Evolutionary conservation across 2,888 invertebrate species (phyloP).

Genomic region (Sinelater perroti): DNA sequence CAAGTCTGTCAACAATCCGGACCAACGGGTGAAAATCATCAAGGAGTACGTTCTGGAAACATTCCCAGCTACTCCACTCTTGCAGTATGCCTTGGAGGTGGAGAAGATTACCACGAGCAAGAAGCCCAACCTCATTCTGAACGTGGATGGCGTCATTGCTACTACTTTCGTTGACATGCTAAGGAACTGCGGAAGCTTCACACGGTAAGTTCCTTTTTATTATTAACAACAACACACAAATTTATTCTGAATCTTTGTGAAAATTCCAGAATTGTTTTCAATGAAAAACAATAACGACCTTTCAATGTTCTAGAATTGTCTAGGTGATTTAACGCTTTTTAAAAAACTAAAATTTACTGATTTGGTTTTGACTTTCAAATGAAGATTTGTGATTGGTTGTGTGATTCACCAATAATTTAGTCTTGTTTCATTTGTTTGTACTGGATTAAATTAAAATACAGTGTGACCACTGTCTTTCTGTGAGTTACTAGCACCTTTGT

Average conservation of each 20-base stretch:
- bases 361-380: no score
- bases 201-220: slow-evolving; percentile 67
- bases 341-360: no score
- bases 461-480: no score
- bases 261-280: slow-evolving; percentile 22
- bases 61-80: slow-evolving; percentile 93
- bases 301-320: no score
- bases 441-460: no score
- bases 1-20: slow-evolving; percentile 96
- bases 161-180: slow-evolving; percentile 97
- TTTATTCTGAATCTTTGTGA: slow-evolving; percentile 4
- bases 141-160: slow-evolving; percentile 98
- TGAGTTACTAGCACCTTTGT: no score
- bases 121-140: slow-evolving; percentile 99
- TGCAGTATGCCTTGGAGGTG: slow-evolving; percentile 95
- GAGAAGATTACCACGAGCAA: slow-evolving; percentile 99
- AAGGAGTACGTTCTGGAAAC: slow-evolving; percentile 94
- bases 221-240: not conserved
- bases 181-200: slow-evolving; percentile 92
- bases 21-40: slow-evolving; percentile 96
- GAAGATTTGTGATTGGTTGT: no score
- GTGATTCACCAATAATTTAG: no score
- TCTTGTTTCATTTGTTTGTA: no score
- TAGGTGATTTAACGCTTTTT: no score
- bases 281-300: no score